Evolutionary conservation across 2,888 invertebrate genomes (phyloP), one percentile per base, ranked within the genome.

Genomic region (Drosophila rubida): DNA sequence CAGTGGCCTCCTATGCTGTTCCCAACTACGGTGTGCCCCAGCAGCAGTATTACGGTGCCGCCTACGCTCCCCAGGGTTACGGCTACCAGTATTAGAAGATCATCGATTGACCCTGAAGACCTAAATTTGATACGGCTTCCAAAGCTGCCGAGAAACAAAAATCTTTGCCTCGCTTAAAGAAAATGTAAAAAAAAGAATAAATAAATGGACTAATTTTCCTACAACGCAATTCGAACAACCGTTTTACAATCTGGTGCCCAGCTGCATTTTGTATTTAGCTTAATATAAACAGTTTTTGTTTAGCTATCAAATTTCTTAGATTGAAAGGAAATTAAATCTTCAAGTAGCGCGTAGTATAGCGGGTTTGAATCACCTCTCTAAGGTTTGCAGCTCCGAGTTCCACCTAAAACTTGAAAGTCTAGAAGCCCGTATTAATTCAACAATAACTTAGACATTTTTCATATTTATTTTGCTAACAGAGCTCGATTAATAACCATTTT

Each of bases 11-110:
- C 45, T 87, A 83, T 16, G 46, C 72, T 9, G 62, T 66, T n/a
- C 87, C 90, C 69, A 76, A 67, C 42, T 89, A 81, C 16, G 69
- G 72, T n/a, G 44, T 78, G 2, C 89, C 90, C 25, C 79, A 81
- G 54, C 78, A 71, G 65, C 86, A 79, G 61, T 22, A 69, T 62
- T 84, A 69, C 16, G 39, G 59, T 25, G 72, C 75, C 51, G 80
- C 71, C 48, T 89, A 82, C 27, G 45, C 79, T 48, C 87, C 87
- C 41, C 80, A 89, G 54, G 48, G 66, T 6, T 78, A 72, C 3
- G 71, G 67, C 55, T 82, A 72, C 67, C 75, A 82, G 11, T 90
- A 84, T 70, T 72, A 67, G 30, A 44, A 6, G 27, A 39, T 23
- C 39, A 1, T 7, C n/a, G 25, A 39, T 25, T 2, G 41, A 50